Percentiles rank a stretch among this genome's conserved stretches.
Evolutionary conservation across 2,888 invertebrate species (phyloP).

Genomic region (Cremastinae sp.): DNA sequence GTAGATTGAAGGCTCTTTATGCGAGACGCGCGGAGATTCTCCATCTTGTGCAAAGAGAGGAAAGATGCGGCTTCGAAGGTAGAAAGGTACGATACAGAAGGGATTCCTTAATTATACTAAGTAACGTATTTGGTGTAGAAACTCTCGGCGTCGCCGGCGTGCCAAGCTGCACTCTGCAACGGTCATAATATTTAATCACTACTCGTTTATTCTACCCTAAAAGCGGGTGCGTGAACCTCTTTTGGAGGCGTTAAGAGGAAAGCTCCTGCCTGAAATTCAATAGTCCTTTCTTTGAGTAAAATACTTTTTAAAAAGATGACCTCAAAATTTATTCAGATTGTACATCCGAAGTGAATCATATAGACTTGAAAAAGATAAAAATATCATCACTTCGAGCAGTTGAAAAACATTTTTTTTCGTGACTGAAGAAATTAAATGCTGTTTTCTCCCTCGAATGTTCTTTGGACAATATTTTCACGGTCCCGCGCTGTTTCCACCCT

Average conservation of each 20-base stretch:
- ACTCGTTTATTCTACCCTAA: slow-evolving; percentile 75
- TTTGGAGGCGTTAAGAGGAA: slow-evolving; percentile 63
- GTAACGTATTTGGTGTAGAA: slow-evolving; percentile 74
- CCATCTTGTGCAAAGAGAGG: slow-evolving; percentile 32
- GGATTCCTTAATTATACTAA: slow-evolving; percentile 79
- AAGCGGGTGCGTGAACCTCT: slow-evolving; percentile 61
- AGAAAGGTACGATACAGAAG: slow-evolving; percentile 54
- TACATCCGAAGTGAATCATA: not conserved
- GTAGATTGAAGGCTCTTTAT: slow-evolving; percentile 46
- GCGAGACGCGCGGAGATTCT: slow-evolving; percentile 24
- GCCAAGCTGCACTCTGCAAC: slow-evolving; percentile 70
- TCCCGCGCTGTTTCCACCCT: slow-evolving; percentile 54
- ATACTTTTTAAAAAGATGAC: not conserved
- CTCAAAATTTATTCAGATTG: not conserved
- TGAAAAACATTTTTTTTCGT: not conserved
- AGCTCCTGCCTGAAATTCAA: slow-evolving; percentile 68
- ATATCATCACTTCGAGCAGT: not conserved
- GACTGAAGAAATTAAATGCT: not conserved
- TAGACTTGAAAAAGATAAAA: not conserved
- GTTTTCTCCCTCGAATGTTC: not conserved
- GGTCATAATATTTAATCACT: slow-evolving; percentile 80
- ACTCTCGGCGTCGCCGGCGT: slow-evolving; percentile 63
- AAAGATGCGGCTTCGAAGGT: slow-evolving; percentile 46
- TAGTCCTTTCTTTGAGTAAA: slow-evolving; percentile 59
- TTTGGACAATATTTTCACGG: slow-evolving; percentile 73